Conservation (phyloP, 2,888 invertebrate genomes). For the Unio pictorum region DNA sequence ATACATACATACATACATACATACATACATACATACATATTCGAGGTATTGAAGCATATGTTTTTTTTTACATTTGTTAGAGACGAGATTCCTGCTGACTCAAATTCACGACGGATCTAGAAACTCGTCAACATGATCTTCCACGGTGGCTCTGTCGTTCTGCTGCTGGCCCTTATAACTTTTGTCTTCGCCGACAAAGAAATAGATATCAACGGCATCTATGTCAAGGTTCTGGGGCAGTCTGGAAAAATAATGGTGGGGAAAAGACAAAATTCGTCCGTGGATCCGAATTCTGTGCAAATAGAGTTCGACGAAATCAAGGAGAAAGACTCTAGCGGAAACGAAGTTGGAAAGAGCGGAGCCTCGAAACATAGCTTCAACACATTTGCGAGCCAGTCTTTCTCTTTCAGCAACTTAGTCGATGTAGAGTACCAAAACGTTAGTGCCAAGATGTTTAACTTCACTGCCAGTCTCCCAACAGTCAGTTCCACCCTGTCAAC, state of each 20-base stretch:
- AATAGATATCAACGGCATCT: too few relatives aligned
- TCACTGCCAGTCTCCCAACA: background rate
- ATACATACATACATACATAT: too few relatives aligned
- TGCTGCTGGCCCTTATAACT: too few relatives aligned
- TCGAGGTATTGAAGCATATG: too few relatives aligned
- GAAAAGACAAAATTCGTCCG: slow-evolving; percentile 1
- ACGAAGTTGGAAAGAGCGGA: slow-evolving; percentile 1
- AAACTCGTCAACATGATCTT: too few relatives aligned
- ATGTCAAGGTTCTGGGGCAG: slow-evolving; percentile 3
- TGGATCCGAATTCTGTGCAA: slow-evolving; percentile 8
- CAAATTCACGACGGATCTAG: too few relatives aligned
- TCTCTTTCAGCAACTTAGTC: background rate
- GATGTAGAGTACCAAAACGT: slow-evolving; percentile 4
- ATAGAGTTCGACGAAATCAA: slow-evolving; percentile 9
- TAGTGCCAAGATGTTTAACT: slow-evolving; percentile 2
- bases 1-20: too few relatives aligned
- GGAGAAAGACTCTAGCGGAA: slow-evolving; percentile 3
- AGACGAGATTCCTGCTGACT: too few relatives aligned
- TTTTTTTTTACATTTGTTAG: too few relatives aligned
- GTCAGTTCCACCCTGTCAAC: background rate
- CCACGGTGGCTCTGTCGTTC: too few relatives aligned
- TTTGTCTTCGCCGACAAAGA: too few relatives aligned
- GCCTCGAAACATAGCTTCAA: slow-evolving; percentile 10
- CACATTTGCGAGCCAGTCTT: slow-evolving; percentile 7
- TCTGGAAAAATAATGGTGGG: slow-evolving; percentile 12